These are phyloP conservation scores for Andrena praecox DNA, from an alignment of 2,888 invertebrate species.

Conservation along the genomic window DNA sequence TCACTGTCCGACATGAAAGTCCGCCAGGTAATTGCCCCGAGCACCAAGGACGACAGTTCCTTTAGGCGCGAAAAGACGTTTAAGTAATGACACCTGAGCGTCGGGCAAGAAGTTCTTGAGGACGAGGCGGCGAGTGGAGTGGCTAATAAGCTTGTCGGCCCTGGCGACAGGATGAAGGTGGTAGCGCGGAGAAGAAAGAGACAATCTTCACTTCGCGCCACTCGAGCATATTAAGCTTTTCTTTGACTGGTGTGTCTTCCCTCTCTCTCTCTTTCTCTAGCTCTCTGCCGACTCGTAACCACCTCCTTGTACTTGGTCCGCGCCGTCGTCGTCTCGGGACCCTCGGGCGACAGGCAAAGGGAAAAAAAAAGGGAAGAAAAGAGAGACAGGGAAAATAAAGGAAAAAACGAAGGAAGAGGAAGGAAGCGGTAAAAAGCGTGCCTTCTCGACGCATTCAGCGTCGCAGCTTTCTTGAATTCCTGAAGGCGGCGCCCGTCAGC, in stretches of 20 bases:
- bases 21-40: constrained; percentile 18
- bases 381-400: constrained; percentile 16
- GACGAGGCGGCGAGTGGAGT: constrained; percentile 37
- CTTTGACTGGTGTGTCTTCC: constrained; percentile 45
- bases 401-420: constrained; percentile 41
- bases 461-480: constrained; percentile 75
- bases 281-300: neutral
- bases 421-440: constrained; percentile 66
- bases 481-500: constrained; percentile 62
- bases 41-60: constrained; percentile 7
- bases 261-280: neutral
- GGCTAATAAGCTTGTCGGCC: constrained; percentile 65
- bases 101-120: constrained; percentile 40
- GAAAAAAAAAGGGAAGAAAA: constrained; percentile 15
- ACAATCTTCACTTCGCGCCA: constrained; percentile 66
- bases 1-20: neutral
- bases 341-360: constrained; percentile 40
- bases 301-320: constrained; percentile 36
- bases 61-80: constrained; percentile 42
- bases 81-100: constrained; percentile 34
- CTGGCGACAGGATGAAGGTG: constrained; percentile 42
- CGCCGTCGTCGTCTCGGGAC: constrained; percentile 43
- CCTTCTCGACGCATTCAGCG: constrained; percentile 71
- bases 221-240: constrained; percentile 69
- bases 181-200: constrained; percentile 58